A percentile compares a stretch with the other conserved stretches of the same genome.
Evolutionary conservation across 2,888 invertebrate genomes (phyloP).

Genomic region (Hemaris fuciformis): DNA sequence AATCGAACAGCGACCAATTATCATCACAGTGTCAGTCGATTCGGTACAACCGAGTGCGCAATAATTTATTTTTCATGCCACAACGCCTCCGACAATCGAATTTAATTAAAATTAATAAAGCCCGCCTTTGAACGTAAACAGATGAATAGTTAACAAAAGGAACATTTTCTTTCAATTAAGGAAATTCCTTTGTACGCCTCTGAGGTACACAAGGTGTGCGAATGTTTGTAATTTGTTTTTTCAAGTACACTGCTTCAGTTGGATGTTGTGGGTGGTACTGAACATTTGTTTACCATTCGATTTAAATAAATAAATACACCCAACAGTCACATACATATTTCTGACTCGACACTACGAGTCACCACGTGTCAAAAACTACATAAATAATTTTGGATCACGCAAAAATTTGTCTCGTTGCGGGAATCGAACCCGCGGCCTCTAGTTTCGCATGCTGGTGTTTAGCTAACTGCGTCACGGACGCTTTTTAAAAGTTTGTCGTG

Average conservation of each 20-base stretch:
- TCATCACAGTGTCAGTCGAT: background rate
- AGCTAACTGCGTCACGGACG: too few species aligned
- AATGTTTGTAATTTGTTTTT: background rate
- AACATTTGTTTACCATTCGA: background rate
- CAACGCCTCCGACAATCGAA: constrained; percentile 17
- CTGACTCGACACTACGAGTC: too few species aligned
- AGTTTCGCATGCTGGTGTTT: too few species aligned
- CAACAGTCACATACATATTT: too few species aligned
- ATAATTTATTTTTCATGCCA: constrained; percentile 15
- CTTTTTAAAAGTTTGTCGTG: too few species aligned
- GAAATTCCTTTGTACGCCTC: constrained; percentile 18
- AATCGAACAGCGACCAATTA: background rate
- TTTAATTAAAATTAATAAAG: constrained; percentile 29
- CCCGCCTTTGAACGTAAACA: constrained; percentile 19
- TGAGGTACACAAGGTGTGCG: background rate
- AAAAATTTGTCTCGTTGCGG: too few species aligned
- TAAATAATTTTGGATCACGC: background rate
- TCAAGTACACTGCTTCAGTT: background rate
- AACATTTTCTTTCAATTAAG: constrained; percentile 26
- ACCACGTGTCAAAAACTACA: too few species aligned
- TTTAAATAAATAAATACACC: too few species aligned
- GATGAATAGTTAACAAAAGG: constrained; percentile 25
- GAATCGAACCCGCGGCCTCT: too few species aligned
- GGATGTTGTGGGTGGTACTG: background rate
- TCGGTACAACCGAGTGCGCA: background rate